Evolutionary conservation across 2,797 vertebrate genomes (phyloP).

Genomic region (Danio tinwini): DNA sequence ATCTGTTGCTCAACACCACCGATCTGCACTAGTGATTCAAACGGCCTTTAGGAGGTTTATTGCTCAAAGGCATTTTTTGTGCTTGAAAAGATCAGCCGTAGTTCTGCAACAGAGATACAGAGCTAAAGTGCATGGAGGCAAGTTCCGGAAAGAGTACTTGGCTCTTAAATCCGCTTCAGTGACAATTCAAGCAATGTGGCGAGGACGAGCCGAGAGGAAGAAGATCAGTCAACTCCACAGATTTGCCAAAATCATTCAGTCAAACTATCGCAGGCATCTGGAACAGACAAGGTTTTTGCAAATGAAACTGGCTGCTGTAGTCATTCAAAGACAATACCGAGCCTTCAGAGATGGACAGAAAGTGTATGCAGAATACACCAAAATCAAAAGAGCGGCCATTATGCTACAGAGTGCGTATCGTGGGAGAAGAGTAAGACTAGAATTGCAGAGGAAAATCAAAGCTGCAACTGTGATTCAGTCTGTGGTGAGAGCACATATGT

Average conservation of each 20-base stretch:
- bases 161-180: conserved; percentile 65
- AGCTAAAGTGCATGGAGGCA: conserved; percentile 71
- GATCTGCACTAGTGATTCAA: conserved; percentile 82
- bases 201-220: conserved; percentile 75
- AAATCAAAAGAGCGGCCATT: conserved; percentile 70
- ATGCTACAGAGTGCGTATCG: conserved; percentile 83
- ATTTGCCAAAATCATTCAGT: conserved; percentile 82
- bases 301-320: conserved; percentile 69
- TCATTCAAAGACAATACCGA: conserved; percentile 81
- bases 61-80: conserved; percentile 69
- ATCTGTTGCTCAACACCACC: conserved; percentile 62
- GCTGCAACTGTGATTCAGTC: conserved; percentile 83
- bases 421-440: conserved; percentile 76
- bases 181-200: conserved; percentile 84
- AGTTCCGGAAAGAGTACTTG: conserved; percentile 67
- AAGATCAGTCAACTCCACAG: conserved; percentile 64
- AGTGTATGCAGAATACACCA: conserved; percentile 68
- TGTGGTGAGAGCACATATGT: conserved; percentile 72
- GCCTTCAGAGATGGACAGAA: conserved; percentile 68
- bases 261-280: conserved; percentile 77
- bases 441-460: conserved; percentile 64
- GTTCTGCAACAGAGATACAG: conserved; percentile 80
- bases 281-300: conserved; percentile 70
- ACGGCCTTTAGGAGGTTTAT: conserved; percentile 76
- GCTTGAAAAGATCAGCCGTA: conserved; percentile 66